A percentile compares a stretch with the other conserved stretches of the same genome.
These are phyloP conservation scores for Rhinolophus sinicus DNA, from an alignment of 2,113 vertebrate genomes.

Conservation along the genomic window DNA sequence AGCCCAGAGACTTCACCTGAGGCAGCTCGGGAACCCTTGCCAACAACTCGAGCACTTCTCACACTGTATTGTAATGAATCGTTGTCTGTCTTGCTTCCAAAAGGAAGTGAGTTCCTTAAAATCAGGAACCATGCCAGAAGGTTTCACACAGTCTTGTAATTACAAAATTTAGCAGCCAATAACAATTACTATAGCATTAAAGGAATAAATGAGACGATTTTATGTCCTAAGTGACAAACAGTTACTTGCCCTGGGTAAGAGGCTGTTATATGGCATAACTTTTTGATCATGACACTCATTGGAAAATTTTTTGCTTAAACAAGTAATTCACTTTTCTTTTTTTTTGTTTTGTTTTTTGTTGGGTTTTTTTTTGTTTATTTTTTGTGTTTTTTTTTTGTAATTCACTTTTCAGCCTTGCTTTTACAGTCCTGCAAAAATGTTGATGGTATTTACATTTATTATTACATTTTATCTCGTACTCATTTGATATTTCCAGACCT, in stretches of 20 bases:
- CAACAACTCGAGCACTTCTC: not conserved
- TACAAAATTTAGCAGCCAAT: not conserved
- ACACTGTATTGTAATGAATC: not conserved
- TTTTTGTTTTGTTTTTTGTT: too few species aligned
- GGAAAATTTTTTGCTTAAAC: not conserved
- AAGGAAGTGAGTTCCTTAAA: not conserved
- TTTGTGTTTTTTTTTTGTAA: too few species aligned
- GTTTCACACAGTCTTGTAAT: not conserved
- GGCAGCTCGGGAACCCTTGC: not conserved
- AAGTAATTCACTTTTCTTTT: not conserved
- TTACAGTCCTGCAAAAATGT: not conserved
- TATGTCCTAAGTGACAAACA: not conserved
- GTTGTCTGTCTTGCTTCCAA: not conserved
- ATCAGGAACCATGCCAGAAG: not conserved
- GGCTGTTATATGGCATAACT: not conserved
- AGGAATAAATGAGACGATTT: not conserved
- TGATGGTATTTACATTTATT: not conserved
- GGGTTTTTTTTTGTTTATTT: too few species aligned
- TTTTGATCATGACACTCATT: not conserved
- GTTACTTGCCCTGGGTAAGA: not conserved
- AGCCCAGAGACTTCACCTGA: not conserved
- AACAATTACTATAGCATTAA: not conserved
- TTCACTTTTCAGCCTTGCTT: constrained; percentile 29
- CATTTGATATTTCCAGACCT: not conserved
- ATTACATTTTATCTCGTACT: not conserved